Base-by-base conservation (phyloP, 2,888 invertebrate species). In the Eupithecia insigniata region DNA sequence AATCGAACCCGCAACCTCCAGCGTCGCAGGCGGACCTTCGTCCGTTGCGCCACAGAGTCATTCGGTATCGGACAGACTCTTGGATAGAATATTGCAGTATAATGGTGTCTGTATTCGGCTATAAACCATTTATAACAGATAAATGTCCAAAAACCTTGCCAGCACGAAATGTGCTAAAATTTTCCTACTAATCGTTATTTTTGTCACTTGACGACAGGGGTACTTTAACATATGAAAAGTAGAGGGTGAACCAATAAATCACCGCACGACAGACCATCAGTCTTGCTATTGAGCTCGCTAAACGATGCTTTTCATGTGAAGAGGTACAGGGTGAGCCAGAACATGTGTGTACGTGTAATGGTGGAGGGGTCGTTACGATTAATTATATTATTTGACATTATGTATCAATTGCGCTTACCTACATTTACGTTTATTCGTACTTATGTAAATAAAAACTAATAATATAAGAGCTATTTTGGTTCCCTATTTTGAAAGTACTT, bases 171-270 rank as follows among this genome's bases (percentile, higher is more conserved):
- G 14, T 55, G 8, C 0, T 14, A 26, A 55, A 22, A 2, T 18
- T n/a, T n/a, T 30, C 1, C 2, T 18, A 5, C 30, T 60, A 28
- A 60, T 30, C 22, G 28, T 16, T 36, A 64, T 22, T 64, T 64
- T 64, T 34, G 30, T 32, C 61, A 62, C 32, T 10, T 61, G 18
- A 32, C 62, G 34, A 36, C 36, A 26, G 22, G 34, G 34, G 5
- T 30, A 64, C 36, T 64, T 62, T 36, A 34, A 1, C 36, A 36
- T 64, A 64, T 64, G 64, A 64, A 36, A 60, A 64, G 64, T 22
- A 36, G 36, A 64, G 64, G 64, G 64, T 64, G 64, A 64, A 39
- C 64, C 36, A 36, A 60, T 64, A 64, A 64, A 64, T 64, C 64
- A 64, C 64, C 64, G 36, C 64, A 26, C 34, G 36, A 64, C 64